Evolutionary conservation across 2,113 vertebrate species (phyloP).

Genomic region (Stegastes partitus): DNA sequence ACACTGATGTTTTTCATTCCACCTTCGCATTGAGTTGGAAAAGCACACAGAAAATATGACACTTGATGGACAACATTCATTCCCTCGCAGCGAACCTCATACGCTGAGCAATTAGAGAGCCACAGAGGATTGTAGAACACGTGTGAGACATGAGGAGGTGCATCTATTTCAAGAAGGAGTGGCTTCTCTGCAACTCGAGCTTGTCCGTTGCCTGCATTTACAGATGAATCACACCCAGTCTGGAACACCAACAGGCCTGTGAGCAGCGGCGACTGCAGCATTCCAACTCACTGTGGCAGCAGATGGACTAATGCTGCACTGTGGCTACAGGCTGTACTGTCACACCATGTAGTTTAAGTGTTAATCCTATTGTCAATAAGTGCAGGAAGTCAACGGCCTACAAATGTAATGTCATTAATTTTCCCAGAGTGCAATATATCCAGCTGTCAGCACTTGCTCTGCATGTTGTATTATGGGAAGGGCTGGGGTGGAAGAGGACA

Average conservation of each 20-base stretch:
- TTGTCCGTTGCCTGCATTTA: background rate
- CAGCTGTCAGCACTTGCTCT: background rate
- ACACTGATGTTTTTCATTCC: background rate
- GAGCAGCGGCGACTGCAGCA: background rate
- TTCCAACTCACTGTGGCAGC: background rate
- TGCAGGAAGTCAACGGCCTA: no score
- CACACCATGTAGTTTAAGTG: no score
- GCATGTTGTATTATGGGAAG: background rate
- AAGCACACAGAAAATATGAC: slow-evolving; percentile 34
- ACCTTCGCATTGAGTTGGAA: background rate
- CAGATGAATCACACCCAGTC: slow-evolving; percentile 20
- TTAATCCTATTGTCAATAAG: no score
- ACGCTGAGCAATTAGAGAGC: slow-evolving; percentile 53
- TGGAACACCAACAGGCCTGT: background rate
- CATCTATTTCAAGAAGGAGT: slow-evolving; percentile 7
- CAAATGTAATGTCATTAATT: background rate
- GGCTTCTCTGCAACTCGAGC: background rate
- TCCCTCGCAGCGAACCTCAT: background rate
- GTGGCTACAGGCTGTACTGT: background rate
- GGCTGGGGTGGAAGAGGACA: no score
- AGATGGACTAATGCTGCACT: background rate
- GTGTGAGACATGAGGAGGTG: slow-evolving; percentile 56
- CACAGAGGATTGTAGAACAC: slow-evolving; percentile 51
- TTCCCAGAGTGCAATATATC: background rate
- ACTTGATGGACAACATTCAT: slow-evolving; percentile 29